Conservation (phyloP, 2,797 vertebrate genomes). For the Karalla daura region DNA sequence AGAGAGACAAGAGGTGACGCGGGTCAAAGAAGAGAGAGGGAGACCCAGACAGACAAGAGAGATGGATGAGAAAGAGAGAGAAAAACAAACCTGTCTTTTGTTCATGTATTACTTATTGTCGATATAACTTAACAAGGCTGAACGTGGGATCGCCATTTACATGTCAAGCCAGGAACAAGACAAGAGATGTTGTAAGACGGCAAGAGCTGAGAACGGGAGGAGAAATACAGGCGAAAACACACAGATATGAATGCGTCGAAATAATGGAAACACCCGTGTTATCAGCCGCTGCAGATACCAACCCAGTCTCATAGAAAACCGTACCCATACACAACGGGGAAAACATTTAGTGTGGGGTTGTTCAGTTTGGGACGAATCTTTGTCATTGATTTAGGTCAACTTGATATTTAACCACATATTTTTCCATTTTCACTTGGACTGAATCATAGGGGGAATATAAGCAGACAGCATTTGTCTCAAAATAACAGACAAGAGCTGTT, state of each 20-base stretch:
- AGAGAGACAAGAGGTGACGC: conserved; percentile 24
- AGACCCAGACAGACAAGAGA: conserved; percentile 24
- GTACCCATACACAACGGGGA: no score
- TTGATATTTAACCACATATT: no score
- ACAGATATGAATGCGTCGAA: not conserved
- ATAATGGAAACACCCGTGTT: conserved; percentile 18
- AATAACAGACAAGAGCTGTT: no score
- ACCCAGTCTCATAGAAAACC: no score
- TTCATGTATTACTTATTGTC: conserved; percentile 22
- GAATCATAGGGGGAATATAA: no score
- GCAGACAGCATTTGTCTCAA: no score
- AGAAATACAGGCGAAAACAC: not conserved
- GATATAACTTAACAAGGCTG: conserved; percentile 19
- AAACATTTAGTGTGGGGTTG: no score
- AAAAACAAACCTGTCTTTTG: conserved; percentile 2
- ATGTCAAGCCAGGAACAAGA: conserved; percentile 1
- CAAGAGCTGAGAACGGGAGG: conserved; percentile 9
- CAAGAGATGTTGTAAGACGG: conserved; percentile 11
- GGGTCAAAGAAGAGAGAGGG: conserved; percentile 22
- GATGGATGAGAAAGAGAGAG: conserved; percentile 4
- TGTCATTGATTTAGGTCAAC: no score
- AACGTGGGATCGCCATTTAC: conserved; percentile 23
- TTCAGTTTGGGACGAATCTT: no score
- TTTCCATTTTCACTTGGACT: no score
- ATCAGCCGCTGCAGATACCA: conserved; percentile 3